Conservation (phyloP, 2,113 vertebrate species). For the Tonatia bakeri region DNA sequence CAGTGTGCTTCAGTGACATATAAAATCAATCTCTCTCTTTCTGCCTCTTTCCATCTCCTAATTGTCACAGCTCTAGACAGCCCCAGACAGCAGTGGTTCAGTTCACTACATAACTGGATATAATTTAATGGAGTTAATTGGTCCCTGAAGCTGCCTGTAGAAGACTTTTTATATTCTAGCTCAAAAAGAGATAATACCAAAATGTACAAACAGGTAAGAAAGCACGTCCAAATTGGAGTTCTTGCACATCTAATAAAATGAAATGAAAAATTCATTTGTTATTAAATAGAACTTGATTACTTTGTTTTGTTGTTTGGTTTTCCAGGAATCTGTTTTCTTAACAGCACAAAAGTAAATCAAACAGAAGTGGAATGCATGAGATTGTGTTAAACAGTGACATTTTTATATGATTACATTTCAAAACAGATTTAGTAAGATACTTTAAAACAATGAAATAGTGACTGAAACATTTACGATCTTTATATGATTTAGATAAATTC, state of each 20-base stretch:
- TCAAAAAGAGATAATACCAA: constrained; percentile 38
- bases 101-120: constrained; percentile 57
- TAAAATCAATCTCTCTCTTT: constrained; percentile 61
- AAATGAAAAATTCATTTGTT: not conserved
- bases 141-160: constrained; percentile 56
- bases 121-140: constrained; percentile 73
- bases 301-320: constrained; percentile 29
- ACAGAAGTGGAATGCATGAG: not conserved
- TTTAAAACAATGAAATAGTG: not conserved
- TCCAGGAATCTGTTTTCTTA: constrained; percentile 23
- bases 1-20: constrained; percentile 66
- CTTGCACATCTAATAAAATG: constrained; percentile 39
- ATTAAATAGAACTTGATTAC: constrained; percentile 17
- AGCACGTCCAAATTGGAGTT: not conserved
- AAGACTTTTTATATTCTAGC: constrained; percentile 58
- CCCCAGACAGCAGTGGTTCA: constrained; percentile 48
- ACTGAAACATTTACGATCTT: not conserved
- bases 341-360: constrained; percentile 30
- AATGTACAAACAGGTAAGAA: constrained; percentile 42
- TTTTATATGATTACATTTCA: constrained; percentile 19
- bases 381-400: constrained; percentile 22
- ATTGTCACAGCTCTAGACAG: constrained; percentile 63
- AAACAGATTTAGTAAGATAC: constrained; percentile 17
- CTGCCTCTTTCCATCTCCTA: constrained; percentile 49
- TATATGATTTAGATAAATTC: constrained; percentile 38